phyloP scores from a whole-genome alignment of 2,797 vertebrate species.

The Diplodus sargus region DNA sequence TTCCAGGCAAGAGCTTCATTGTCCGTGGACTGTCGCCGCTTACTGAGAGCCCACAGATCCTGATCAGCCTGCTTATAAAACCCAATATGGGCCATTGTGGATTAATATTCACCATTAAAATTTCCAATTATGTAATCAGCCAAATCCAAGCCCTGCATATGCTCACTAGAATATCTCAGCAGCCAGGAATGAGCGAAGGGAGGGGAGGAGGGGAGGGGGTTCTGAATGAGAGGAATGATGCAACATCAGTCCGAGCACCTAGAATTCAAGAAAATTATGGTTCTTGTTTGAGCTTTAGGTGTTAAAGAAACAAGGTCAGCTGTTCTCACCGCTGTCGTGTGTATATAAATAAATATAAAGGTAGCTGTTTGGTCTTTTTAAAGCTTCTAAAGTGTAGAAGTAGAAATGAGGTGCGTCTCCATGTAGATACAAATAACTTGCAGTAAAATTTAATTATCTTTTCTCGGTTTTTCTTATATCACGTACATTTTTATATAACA shows the following conservation, averaged over 20 bases:
- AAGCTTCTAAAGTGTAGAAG: conserved; percentile 1
- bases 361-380: conserved; percentile 11
- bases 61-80: conserved; percentile 82
- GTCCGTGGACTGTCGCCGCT: conserved; percentile 56
- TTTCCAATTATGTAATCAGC: conserved; percentile 87
- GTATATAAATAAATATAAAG: conserved; percentile 24
- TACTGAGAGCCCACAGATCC: conserved; percentile 68
- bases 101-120: conserved; percentile 86
- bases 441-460: not conserved
- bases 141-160: conserved; percentile 81
- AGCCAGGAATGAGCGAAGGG: conserved; percentile 46
- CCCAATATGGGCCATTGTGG: conserved; percentile 79
- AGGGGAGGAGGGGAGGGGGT: conserved; percentile 7
- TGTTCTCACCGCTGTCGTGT: conserved; percentile 1
- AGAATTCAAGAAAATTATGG: conserved; percentile 28
- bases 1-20: conserved; percentile 47
- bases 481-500: conserved; percentile 10
- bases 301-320: conserved; percentile 5
- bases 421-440: not conserved
- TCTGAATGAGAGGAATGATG: conserved; percentile 61
- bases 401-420: not conserved
- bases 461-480: not conserved
- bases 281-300: conserved; percentile 17
- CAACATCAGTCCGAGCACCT: conserved; percentile 49
- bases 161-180: conserved; percentile 77